These are phyloP conservation scores for Carassius gibelio DNA, from an alignment of 2,113 vertebrate species.

Conservation along the genomic window DNA sequence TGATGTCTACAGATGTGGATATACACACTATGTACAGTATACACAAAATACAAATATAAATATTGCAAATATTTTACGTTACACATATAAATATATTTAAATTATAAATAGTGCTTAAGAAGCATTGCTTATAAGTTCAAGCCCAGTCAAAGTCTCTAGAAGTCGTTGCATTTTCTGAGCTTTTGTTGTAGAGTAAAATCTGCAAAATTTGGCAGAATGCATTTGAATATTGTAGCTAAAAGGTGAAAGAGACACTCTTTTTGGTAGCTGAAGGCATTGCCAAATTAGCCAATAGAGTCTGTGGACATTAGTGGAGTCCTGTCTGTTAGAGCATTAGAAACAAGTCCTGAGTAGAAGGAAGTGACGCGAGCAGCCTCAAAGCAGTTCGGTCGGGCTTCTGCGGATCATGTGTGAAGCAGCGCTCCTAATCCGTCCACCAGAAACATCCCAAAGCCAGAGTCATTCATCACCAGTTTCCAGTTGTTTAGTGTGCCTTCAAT, in stretches of 20 bases:
- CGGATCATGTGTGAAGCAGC: background rate
- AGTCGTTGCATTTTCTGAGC: background rate
- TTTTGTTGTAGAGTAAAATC: background rate
- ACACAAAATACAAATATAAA: conserved; percentile 19
- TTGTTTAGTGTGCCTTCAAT: rapidly evolving
- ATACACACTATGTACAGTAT: conserved; percentile 21
- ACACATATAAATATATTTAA: conserved; percentile 11
- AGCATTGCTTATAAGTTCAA: background rate
- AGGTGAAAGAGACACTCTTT: background rate
- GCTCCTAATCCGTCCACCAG: conserved; percentile 52
- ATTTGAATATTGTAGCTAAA: background rate
- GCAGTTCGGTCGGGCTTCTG: background rate
- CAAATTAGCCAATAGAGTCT: background rate
- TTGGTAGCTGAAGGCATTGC: background rate
- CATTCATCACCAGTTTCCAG: conserved; percentile 57
- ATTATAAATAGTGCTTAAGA: conserved; percentile 35
- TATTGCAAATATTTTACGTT: conserved; percentile 19
- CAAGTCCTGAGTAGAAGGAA: conserved; percentile 1
- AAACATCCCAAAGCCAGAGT: conserved; percentile 70
- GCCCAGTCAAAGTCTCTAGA: background rate
- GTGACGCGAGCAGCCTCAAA: background rate
- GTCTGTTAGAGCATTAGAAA: background rate
- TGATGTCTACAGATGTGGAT: conserved; percentile 39
- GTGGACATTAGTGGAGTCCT: background rate
- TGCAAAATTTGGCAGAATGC: background rate